Evolutionary conservation across 53 echinoderm and acorn worm species (phyloP), one percentile per base, ranked within the genome.

Genomic region (Crossaster papposus): DNA sequence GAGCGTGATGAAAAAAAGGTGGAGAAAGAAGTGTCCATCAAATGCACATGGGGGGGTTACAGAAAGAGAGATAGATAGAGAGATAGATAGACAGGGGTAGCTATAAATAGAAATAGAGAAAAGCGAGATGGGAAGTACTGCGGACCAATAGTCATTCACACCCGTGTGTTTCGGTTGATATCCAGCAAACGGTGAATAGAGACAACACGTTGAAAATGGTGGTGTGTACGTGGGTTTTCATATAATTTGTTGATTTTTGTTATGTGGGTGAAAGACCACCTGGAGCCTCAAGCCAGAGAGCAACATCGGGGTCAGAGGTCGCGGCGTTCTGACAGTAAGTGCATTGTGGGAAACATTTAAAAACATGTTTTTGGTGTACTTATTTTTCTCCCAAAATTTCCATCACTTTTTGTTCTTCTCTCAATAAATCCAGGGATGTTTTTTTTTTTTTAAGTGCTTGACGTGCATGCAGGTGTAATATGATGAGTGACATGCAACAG

Each of bases 281-380:
- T 32, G 51, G 91, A 91, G 91, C 91, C 78, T 80, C 73, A 84
- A 83, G 84, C 91, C 77, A 80, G 91, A 91, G 91, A 91, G 91
- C 91, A 91, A 79, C 84, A 70, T 91, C 85, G 91, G 83, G 85
- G 84, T 85, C 79, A 83, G 37, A 44, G 83, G 90, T 83, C 77
- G 83, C 35, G 54, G 23, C 22, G 81, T 81, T 63, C 5, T 50
- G 87, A 87, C 87, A 54, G 77, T 28, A 30, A 72, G 31, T 76
- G 77, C 75, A 54, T 34, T 76, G 31, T 85, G 72, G 85, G 52
- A 15, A 32, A 29, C 30, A 72, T 87, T 55, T 38, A 20, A 81
- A 32, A 30, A 29, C 7, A 31, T 10, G 17, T 5, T 36, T 34
- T 35, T 13, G 74, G 23, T 35, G 34, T 3, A 23, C 3, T 20